Evolutionary conservation across 1,140 invertebrate species (phyloP), one percentile per base, ranked within the genome.

Genomic region (Glomeris maerens): DNA sequence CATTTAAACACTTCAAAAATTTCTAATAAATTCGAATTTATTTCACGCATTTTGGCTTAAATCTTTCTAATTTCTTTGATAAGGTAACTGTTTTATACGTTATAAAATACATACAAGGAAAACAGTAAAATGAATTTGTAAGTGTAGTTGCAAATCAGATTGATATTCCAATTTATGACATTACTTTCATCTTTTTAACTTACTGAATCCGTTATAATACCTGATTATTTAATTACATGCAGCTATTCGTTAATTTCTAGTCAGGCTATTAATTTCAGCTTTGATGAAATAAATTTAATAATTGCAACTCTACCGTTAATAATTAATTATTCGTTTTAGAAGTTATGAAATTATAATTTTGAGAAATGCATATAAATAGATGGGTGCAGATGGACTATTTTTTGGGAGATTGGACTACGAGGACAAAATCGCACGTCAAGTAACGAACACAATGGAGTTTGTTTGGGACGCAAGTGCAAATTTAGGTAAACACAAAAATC

Each of bases 381-480:
- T 62, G 60, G 61, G 60, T 17, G 82, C 73, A 73, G 80, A 93
- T 64, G 90, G 85, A 0, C 66, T 93, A 28, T 84, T 94, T 55
- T 78, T 95, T 52, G 89, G 81, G 1, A 74, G 92, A 39, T 74
- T 94, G 13, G 90, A 97, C 67, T 87, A 84, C 66, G 75, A 83
- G 56, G 92, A 97, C 62, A 90, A 89, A 63, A 59, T 45, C 0
- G 54, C 69, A 0, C 71, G 91, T 42, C 60, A 79, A 4, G 53
- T 52, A 0, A 65, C 72, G 0, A 79, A 79, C 66, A 76, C 69
- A 0, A 75, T 86, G 67, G 91, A 96, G 66, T 82, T 89, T 69
- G 62, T 94, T 2, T 96, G 91, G 91, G 70, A 81, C 59, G 66
- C 66, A 17, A 75, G 68, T 51, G 64, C 67, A 27, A 64, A 64